Conservation (phyloP, 2,113 vertebrate genomes). For the Tretioscincus oriximinensis region DNA sequence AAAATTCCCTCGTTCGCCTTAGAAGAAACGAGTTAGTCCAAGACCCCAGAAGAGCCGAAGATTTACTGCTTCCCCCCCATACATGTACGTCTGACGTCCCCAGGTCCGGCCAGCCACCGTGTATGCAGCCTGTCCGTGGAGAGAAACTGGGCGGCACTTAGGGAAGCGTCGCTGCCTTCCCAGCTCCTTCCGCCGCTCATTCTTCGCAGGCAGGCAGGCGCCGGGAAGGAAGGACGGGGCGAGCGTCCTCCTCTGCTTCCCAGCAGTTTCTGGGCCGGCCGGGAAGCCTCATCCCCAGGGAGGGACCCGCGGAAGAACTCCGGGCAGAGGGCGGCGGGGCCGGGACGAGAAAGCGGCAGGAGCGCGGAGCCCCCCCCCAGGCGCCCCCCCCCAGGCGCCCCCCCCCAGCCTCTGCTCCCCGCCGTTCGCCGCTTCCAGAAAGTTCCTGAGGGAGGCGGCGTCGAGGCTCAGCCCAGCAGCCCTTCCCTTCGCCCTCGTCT, state of each 20-base stretch:
- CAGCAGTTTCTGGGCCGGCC: background rate
- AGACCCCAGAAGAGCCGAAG: too few species aligned
- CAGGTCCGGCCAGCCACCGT: slow-evolving; percentile 52
- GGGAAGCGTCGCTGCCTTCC: slow-evolving; percentile 72
- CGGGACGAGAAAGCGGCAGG: background rate
- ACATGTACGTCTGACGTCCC: too few species aligned
- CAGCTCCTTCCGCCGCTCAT: slow-evolving; percentile 66
- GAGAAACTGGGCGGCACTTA: slow-evolving; percentile 82
- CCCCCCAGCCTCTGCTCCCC: background rate
- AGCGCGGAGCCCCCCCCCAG: background rate
- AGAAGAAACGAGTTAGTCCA: too few species aligned
- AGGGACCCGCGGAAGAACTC: too few species aligned
- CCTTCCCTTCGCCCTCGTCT: too few species aligned
- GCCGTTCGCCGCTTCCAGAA: background rate
- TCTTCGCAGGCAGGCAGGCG: slow-evolving; percentile 42
- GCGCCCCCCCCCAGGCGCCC: too few species aligned
- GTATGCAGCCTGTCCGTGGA: slow-evolving; percentile 53
- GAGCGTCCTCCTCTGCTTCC: background rate
- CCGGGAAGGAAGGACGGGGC: background rate
- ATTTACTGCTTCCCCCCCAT: too few species aligned
- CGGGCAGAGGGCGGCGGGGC: background rate
- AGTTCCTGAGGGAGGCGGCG: background rate
- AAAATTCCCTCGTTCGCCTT: too few species aligned
- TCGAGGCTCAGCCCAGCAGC: background rate
- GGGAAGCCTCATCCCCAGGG: background rate